phyloP scores from a whole-genome alignment of 2,797 vertebrate genomes.

The Phrynocephalus vlangalii region DNA sequence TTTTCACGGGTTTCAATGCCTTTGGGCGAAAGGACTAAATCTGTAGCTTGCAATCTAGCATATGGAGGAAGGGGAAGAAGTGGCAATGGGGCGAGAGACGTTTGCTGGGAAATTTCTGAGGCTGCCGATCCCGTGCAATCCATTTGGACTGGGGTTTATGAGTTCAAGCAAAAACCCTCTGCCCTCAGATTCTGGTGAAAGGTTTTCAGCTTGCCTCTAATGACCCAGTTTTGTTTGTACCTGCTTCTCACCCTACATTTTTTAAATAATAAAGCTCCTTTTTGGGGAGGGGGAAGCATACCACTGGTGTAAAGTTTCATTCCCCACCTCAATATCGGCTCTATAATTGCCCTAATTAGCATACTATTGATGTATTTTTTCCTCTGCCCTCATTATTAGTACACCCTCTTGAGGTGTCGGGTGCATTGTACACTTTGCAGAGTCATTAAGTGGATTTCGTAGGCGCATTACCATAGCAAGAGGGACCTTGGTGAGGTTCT shows the following conservation, averaged over 20 bases:
- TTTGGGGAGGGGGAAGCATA: neutral
- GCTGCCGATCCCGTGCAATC: conserved; percentile 75
- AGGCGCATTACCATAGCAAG: conserved; percentile 2
- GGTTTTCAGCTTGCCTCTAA: conserved; percentile 55
- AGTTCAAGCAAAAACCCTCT: conserved; percentile 69
- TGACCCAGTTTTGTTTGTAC: conserved; percentile 63
- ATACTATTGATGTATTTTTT: conserved; percentile 55
- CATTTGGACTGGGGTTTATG: conserved; percentile 70
- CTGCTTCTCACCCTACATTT: conserved; percentile 57
- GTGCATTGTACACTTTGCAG: conserved; percentile 40
- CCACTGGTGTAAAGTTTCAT: conserved; percentile 14
- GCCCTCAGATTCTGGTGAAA: conserved; percentile 45
- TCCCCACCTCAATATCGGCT: conserved; percentile 16
- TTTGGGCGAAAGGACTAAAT: conserved; percentile 85
- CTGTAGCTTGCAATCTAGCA: conserved; percentile 82
- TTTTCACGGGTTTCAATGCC: conserved; percentile 90
- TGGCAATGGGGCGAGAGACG: conserved; percentile 83
- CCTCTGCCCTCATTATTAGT: conserved; percentile 56
- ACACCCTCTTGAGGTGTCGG: conserved; percentile 54
- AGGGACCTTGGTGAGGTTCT: conserved; percentile 7
- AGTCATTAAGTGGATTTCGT: conserved; percentile 56
- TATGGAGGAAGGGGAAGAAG: conserved; percentile 80
- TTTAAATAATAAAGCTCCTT: conserved; percentile 36
- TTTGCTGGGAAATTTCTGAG: conserved; percentile 77
- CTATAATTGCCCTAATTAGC: conserved; percentile 58